Conservation (phyloP, 2,113 vertebrate genomes). For the Syngnathoides biaculeatus region DNA sequence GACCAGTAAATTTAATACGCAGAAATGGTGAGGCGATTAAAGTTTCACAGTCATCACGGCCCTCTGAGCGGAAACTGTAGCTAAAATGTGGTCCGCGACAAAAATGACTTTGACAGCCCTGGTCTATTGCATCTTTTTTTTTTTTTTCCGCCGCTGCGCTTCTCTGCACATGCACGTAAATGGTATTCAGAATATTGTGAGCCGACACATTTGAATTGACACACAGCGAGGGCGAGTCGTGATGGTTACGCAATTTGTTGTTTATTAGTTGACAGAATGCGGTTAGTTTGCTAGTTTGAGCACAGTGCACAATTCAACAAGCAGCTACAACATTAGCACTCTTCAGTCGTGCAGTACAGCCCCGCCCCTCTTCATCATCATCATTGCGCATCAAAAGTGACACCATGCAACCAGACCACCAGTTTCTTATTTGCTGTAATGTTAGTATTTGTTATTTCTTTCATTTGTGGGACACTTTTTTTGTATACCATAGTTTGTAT, state of each 20-base stretch:
- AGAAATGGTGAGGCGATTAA: no score
- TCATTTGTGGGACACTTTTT: neutral
- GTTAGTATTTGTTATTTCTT: neutral
- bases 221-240: neutral
- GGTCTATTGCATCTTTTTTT: no score
- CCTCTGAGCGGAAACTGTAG: no score
- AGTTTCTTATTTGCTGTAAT: neutral
- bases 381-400: neutral
- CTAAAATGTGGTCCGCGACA: no score
- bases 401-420: neutral
- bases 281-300: constrained; percentile 66
- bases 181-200: no score
- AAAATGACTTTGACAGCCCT: no score
- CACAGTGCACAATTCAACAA: constrained; percentile 68
- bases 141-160: no score
- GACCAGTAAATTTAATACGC: no score
- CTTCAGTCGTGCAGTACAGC: constrained; percentile 27
- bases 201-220: neutral
- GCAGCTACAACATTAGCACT: constrained; percentile 64
- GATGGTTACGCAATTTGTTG: constrained; percentile 9
- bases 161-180: no score
- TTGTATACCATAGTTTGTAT: neutral
- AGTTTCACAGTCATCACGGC: no score
- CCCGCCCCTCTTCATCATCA: neutral
- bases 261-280: constrained; percentile 60